A percentile compares a stretch with the other conserved stretches of the same genome.
These are phyloP conservation scores for Uropsilus gracilis DNA, from an alignment of 2,113 vertebrate genomes.

Conservation along the genomic window DNA sequence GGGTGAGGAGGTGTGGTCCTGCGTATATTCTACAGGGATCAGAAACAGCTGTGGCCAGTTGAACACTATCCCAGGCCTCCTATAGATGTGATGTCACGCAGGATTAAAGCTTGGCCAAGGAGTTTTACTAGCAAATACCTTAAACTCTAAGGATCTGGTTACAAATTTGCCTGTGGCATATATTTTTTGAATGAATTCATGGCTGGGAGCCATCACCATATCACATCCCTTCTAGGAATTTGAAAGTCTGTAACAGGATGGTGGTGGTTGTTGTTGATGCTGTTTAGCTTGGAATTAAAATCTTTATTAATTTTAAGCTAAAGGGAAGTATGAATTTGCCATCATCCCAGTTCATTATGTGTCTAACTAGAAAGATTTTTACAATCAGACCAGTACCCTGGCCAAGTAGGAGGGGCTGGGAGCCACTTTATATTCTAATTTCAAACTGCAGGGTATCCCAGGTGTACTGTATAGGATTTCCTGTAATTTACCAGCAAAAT, in stretches of 20 bases:
- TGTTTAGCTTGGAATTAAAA: conserved; percentile 71
- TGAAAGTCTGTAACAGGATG: conserved; percentile 57
- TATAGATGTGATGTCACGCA: conserved; percentile 82
- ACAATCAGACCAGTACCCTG: conserved; percentile 76
- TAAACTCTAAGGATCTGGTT: conserved; percentile 82
- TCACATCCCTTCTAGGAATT: conserved; percentile 67
- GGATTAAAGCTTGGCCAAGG: conserved; percentile 76
- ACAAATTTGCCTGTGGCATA: conserved; percentile 75
- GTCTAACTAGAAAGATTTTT: conserved; percentile 73
- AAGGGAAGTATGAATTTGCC: conserved; percentile 68
- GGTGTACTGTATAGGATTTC: conserved; percentile 89
- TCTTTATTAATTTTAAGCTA: conserved; percentile 75
- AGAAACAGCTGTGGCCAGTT: conserved; percentile 84
- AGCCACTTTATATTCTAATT: conserved; percentile 87
- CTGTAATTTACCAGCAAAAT: conserved; percentile 89
- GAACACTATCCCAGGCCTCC: conserved; percentile 79
- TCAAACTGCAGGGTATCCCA: conserved; percentile 86
- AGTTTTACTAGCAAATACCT: conserved; percentile 83
- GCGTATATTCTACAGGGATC: conserved; percentile 64
- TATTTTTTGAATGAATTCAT: conserved; percentile 76
- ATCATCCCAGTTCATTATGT: conserved; percentile 76
- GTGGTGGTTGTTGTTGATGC: neutral
- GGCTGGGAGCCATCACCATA: conserved; percentile 57
- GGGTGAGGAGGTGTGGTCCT: conserved; percentile 31
- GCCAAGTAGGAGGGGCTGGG: conserved; percentile 82